Evolutionary conservation across 2,888 invertebrate genomes (phyloP).

Genomic region (Diarsia rubi): DNA sequence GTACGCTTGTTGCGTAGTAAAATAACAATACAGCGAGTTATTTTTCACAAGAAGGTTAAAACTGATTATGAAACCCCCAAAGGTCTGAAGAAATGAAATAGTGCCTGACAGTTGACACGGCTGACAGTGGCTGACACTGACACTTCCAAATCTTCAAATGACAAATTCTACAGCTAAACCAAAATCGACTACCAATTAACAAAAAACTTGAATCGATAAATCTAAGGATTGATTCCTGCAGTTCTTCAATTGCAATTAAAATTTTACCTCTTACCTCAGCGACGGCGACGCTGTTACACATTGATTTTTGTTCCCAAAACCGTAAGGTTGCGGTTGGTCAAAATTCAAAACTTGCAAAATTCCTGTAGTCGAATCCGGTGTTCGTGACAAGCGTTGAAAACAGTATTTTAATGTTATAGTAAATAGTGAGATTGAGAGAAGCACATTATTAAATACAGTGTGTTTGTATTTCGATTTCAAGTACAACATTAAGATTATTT

Average conservation of each 20-base stretch:
- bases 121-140: conserved; percentile 10
- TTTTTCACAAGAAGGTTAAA: conserved; percentile 59
- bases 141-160: conserved; percentile 5
- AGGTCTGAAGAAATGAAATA: conserved; percentile 20
- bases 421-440: no score
- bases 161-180: neutral
- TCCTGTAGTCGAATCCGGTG: no score
- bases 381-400: no score
- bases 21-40: conserved; percentile 26
- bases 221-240: neutral
- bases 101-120: conserved; percentile 19
- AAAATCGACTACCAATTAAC: neutral
- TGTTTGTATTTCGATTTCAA: no score
- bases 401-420: no score
- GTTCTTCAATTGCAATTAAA: neutral
- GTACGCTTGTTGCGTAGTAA: conserved; percentile 10
- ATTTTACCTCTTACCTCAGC: neutral
- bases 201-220: neutral
- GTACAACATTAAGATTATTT: no score
- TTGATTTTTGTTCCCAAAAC: neutral
- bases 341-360: neutral
- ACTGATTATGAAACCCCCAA: conserved; percentile 76
- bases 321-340: no score
- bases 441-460: no score
- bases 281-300: neutral